Base-by-base conservation (phyloP, 2,888 invertebrate genomes). In the Hyposoter didymator region DNA sequence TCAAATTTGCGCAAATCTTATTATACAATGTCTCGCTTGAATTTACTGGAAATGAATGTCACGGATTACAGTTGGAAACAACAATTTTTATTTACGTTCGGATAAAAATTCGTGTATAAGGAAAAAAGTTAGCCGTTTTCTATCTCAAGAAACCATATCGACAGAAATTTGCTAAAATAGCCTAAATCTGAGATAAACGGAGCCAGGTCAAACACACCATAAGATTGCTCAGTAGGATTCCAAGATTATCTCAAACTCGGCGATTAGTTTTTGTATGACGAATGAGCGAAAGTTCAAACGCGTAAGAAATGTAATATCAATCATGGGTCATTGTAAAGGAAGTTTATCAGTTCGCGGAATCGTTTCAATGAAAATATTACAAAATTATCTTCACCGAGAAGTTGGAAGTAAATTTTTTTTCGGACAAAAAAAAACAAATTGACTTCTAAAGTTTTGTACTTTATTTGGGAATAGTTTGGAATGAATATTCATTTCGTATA, bases 161-260 rank as follows among this genome's bases (percentile, higher is more conserved):
- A 28, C 59, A 39, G 69, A 47, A 47, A 45, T 28, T 28, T 22
- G 45, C 28, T 45, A 45, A 69, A 45, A 28, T 45, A 69, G 43
- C 28, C 28, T 17, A 32, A 69, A 69, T 4, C 3, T n/a, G 17
- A 69, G 47, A 69, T 69, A 47, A 47, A 69, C 69, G 28, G 28
- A 28, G 17, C 47, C 28, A 17, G 28, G 47, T 28, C 47, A 28
- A 69, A 47, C 69, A 43, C 69, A 28, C 14, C 28, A 28, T 17
- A 8, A 47, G 28, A 69, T 69, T 28, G 47, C 28, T 47, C 47
- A 8, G 28, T 47, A 69, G 17, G 17, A 47, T 28, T 69, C 14
- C 14, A 45, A 47, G 69, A 69, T 69, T 32, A 69, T 69, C 17
- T 17, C 43, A 47, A 28, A 12, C 47, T 0, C 4, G 47, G 28